Conservation (phyloP, 2,888 invertebrate genomes). For the Leptogaster cylindrica region DNA sequence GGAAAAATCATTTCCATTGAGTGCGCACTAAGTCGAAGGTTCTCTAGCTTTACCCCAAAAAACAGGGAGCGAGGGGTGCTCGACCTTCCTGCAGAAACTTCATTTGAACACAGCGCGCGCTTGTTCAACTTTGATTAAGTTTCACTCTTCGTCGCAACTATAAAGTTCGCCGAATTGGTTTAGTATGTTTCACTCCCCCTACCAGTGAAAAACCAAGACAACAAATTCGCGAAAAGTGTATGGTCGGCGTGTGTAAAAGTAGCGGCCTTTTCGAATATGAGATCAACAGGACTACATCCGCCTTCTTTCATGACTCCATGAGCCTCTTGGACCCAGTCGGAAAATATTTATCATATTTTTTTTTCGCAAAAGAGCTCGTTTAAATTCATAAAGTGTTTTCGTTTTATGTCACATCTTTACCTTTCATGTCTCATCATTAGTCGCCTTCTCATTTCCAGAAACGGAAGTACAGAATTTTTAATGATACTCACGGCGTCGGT, state of each 20-base stretch:
- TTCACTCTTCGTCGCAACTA: not conserved
- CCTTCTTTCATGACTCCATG: no score
- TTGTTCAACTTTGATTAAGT: conserved; percentile 38
- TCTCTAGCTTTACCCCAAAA: not conserved
- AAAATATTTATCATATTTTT: conserved; percentile 24
- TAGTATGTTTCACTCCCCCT: conserved; percentile 13
- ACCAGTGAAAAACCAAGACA: not conserved
- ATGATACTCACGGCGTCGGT: conserved; percentile 1
- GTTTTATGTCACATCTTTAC: conserved; percentile 35
- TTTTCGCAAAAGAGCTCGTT: conserved; percentile 40
- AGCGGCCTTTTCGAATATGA: conserved; percentile 18
- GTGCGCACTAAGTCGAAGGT: conserved; percentile 2
- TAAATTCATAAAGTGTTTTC: conserved; percentile 41
- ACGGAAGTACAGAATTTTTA: conserved; percentile 37
- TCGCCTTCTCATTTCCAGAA: conserved; percentile 35
- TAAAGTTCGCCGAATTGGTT: conserved; percentile 31
- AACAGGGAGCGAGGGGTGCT: not conserved
- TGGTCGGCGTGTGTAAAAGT: conserved; percentile 14
- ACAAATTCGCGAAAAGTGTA: not conserved
- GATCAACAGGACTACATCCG: conserved; percentile 26
- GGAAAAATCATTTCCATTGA: conserved; percentile 18
- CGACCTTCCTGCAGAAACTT: conserved; percentile 17
- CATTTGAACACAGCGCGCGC: conserved; percentile 11
- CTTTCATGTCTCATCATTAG: conserved; percentile 35
- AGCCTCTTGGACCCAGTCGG: conserved; percentile 20